Evolutionary conservation across 2,113 vertebrate genomes (phyloP), one percentile per base, ranked within the genome.

Genomic region (Opisthocomus hoazin): DNA sequence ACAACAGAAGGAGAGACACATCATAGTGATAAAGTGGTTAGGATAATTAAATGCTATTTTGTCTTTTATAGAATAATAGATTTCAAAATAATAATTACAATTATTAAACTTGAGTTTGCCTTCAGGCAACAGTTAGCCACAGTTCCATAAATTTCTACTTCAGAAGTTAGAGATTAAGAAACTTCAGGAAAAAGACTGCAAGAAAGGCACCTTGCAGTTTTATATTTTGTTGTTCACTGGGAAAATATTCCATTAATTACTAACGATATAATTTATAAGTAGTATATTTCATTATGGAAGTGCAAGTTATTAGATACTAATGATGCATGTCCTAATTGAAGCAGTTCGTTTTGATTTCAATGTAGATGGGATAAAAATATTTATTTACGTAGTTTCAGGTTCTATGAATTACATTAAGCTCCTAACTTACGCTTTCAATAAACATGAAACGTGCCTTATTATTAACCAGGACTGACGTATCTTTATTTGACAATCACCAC

Each of bases 191-290:
- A 88, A 83, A 34, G 41, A 65, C 1, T 9, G 36, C 23, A 63
- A 63, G 69, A 87, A 84, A 95, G 87, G 69, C 76, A 92, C 84
- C 91, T 94, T 95, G 84, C 39, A 78, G 51, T n/a, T 90, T 58
- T 85, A 5, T 64, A 48, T 84, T 81, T 81, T 88, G 29, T 77
- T 63, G 51, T 85, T 93, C 91, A 63, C 20, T 22, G 22, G 34
- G 36, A 85, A 93, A 75, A 78, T 36, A 57, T 71, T 64, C 58
- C 46, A 84, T 92, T 91, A 95, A 88, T 96, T 90, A 71, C 61
- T 83, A 90, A 96, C 85, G 14, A 87, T 91, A 93, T 61, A 89
- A 73, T 87, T 90, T 91, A 96, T 96, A 96, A 97, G 84, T 22
- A 93, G 50, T 50, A 79, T 87, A 94, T 94, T 96, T 92, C 85